Base-by-base conservation (phyloP, 2,888 invertebrate species). In the Hybos culiciformis region DNA sequence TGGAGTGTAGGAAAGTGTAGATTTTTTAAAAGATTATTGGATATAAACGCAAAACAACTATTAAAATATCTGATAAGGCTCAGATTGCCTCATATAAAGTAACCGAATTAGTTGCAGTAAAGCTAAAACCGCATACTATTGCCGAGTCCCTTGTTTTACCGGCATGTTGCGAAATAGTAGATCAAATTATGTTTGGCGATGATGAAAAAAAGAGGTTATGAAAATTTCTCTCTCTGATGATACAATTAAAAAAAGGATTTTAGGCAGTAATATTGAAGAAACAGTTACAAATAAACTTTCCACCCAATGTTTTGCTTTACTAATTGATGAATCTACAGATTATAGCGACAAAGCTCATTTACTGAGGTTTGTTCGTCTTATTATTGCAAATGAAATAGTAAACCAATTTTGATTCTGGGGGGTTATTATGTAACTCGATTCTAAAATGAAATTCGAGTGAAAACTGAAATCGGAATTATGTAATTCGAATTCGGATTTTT, bases 131-230 rank as follows among this genome's bases (percentile, higher is more conserved):
- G n/a, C 37, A 37, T 21, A 37, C 19, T 21, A 19, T 37, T 12
- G 37, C 37, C 11, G 37, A 37, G 23, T 5, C 3, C 9, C 19
- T 37, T 21, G 23, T 37, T 19, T 37, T 37, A 37, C 23, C 37
- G 5, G 5, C 37, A 9, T 37, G 37, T 21, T 14, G 37, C 15
- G 15, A 33, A 33, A 33, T 33, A 33, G 33, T 33, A 9, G n/a
- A n/a, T n/a, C 15, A 33, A 33, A 33, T 33, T 33, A 33, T 33
- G 33, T 33, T 33, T 33, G 33, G 33, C 11, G 33, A 33, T 17
- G 33, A 33, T 17, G 33, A 15, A 33, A 33, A 33, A 33, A 33
- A 9, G 33, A 33, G 11, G 11, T 33, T 17, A 33, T 33, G 33
- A 17, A 33, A 11, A 33, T 33, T 33, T 18, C 17, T 11, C 33